A percentile compares a stretch with the other conserved stretches of the same genome.
Evolutionary conservation across 2,888 invertebrate genomes (phyloP).

Genomic region (Ethmia dodecea): DNA sequence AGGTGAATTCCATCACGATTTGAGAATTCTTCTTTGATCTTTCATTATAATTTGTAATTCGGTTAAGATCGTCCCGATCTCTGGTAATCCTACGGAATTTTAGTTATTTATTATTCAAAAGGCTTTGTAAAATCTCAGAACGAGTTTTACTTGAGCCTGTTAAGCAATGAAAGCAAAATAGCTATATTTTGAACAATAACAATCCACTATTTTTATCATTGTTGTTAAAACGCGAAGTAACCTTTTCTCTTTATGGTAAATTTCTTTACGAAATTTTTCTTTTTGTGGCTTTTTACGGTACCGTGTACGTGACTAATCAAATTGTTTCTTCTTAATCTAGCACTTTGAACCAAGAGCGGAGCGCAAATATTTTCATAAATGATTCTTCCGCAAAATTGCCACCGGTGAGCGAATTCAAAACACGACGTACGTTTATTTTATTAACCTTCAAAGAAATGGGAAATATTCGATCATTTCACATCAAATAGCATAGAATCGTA

Average conservation of each 20-base stretch:
- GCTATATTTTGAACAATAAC: too few species aligned
- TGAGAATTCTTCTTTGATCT: slow-evolving; percentile 9
- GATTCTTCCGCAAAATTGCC: slow-evolving; percentile 37
- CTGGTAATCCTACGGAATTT: slow-evolving; percentile 16
- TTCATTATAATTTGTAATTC: slow-evolving; percentile 21
- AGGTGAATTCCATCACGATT: neutral
- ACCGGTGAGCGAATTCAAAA: slow-evolving; percentile 39
- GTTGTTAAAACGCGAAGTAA: too few species aligned
- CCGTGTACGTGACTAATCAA: too few species aligned
- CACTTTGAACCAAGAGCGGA: slow-evolving; percentile 32
- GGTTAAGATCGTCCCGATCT: slow-evolving; percentile 16
- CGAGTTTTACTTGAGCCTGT: too few species aligned
- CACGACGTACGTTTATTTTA: slow-evolving; percentile 40
- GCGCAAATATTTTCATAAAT: slow-evolving; percentile 43
- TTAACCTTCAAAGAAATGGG: slow-evolving; percentile 32
- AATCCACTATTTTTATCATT: too few species aligned
- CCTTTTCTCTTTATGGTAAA: too few species aligned
- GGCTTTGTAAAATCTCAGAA: too few species aligned
- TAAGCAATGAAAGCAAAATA: too few species aligned
- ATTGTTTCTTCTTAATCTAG: slow-evolving; percentile 33
- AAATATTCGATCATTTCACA: slow-evolving; percentile 25
- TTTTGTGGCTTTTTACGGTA: too few species aligned
- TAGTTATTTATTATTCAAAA: too few species aligned
- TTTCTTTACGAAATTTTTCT: too few species aligned
- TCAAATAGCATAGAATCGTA: slow-evolving; percentile 3